Conservation (phyloP, 1,140 invertebrate species). For the Drosophila elegans region DNA sequence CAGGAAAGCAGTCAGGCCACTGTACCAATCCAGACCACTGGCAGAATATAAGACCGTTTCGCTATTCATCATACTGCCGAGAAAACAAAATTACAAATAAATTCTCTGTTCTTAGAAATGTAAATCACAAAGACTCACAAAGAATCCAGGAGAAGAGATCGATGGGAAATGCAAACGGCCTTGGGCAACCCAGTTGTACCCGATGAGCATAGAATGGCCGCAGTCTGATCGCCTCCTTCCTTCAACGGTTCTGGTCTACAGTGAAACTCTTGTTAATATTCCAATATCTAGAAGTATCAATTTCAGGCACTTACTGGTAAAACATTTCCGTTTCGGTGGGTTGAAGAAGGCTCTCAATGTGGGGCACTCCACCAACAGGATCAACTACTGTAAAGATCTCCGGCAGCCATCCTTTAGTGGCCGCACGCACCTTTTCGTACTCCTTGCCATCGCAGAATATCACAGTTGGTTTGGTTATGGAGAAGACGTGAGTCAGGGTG, state of each 20-base stretch:
- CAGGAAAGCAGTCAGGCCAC: constrained; percentile 52
- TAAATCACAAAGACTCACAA: constrained; percentile 20
- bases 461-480: constrained; percentile 61
- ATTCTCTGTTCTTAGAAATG: background rate
- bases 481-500: constrained; percentile 56
- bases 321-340: constrained; percentile 57
- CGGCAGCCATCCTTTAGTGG: constrained; percentile 51
- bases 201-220: constrained; percentile 86
- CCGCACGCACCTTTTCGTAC: constrained; percentile 59
- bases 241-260: constrained; percentile 56
- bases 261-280: background rate
- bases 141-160: constrained; percentile 21
- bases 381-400: constrained; percentile 60
- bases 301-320: constrained; percentile 55
- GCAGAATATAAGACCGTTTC: constrained; percentile 48
- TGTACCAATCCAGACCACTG: constrained; percentile 74
- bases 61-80: constrained; percentile 44
- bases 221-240: constrained; percentile 62
- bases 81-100: background rate
- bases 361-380: constrained; percentile 54
- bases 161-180: constrained; percentile 90
- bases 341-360: constrained; percentile 58
- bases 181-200: constrained; percentile 93
- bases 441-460: constrained; percentile 73
- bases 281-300: background rate